Evolutionary conservation across 2,888 invertebrate species (phyloP).

Genomic region (Drosophila peninsularis): DNA sequence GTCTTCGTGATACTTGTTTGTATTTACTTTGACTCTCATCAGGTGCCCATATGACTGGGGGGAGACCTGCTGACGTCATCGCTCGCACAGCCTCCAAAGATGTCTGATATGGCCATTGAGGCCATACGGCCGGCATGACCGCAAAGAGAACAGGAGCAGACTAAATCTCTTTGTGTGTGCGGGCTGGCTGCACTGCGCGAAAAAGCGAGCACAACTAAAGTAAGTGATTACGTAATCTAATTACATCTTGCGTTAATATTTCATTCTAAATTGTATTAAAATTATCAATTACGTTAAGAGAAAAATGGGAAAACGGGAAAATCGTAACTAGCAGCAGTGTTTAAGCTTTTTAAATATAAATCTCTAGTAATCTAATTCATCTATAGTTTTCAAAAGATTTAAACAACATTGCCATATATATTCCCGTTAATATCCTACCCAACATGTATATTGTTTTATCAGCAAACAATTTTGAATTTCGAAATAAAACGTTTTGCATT

Average conservation of each 20-base stretch:
- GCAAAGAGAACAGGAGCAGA: slow-evolving; percentile 21
- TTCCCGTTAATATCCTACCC: not conserved
- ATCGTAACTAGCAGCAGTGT: not conserved
- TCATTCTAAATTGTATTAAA: not conserved
- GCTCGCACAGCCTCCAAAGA: slow-evolving; percentile 32
- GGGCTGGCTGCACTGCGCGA: slow-evolving; percentile 23
- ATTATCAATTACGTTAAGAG: not conserved
- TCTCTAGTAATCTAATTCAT: not conserved
- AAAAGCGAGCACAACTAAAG: slow-evolving; percentile 8
- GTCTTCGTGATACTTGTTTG: slow-evolving; percentile 54
- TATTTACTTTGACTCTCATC: slow-evolving; percentile 55
- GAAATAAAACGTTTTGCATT: slow-evolving; percentile 3
- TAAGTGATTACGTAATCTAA: slow-evolving; percentile 11
- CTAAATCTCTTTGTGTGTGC: slow-evolving; percentile 12
- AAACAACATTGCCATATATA: not conserved
- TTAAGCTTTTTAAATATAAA: too few relatives aligned
- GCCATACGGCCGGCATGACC: slow-evolving; percentile 35
- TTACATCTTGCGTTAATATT: not conserved
- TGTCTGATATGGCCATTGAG: slow-evolving; percentile 40
- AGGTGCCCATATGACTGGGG: slow-evolving; percentile 50
- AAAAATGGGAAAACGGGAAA: not conserved
- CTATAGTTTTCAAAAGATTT: not conserved
- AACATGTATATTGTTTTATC: slow-evolving; percentile 4
- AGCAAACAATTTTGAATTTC: slow-evolving; percentile 5
- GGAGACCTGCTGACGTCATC: slow-evolving; percentile 55